Base-by-base conservation (phyloP, 2,113 vertebrate genomes). In the Rhinoptilus africanus region DNA sequence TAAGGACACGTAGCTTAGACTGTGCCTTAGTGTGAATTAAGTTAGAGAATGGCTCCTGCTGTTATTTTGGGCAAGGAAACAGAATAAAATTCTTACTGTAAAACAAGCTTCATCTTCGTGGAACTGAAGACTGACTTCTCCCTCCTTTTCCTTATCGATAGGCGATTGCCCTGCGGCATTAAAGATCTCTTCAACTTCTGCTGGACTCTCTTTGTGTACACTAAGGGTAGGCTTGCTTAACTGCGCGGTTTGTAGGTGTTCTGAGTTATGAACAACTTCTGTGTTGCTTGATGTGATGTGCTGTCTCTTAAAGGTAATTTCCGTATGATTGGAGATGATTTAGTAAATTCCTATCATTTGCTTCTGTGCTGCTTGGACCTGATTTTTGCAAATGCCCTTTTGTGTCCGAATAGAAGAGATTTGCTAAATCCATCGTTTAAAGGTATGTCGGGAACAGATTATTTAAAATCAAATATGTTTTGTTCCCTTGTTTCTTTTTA, bases 331-430 rank as follows among this genome's bases (percentile, higher is more conserved):
- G 99, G 99, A 11, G 99, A 99, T 91, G 99, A 99, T 98, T 98
- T 99, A 97, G 99, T 99, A 94, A 99, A 99, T 97, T 99, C 99
- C 41, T 99, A 99, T 96, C 99, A 99, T 98, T 99, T 99, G 86
- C 98, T 99, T 97, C 98, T 99, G 73, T 99, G 99, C 98, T 99
- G 99, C 97, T 98, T 99, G 98, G 99, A 99, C 97, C 96, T 99
- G 97, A 98, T 99, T 96, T 99, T 99, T 98, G 98, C 98, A 51
- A 99, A 99, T 97, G 99, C 99, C 53, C 93, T 99, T 88, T 97
- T 99, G 66, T 99, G 99, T 84, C 85, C 98, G 89, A 99, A 99
- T 97, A 98, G 98, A 96, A 98, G 97, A 97, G 99, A 99, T 60
- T 98, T 99, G 95, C 97, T 99, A 91, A 99, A 99, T 96, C 98